Percentiles rank a stretch among this genome's conserved stretches.
phyloP scores from a whole-genome alignment of 2,113 vertebrate species.

The Ptychochromis oligacanthus region DNA sequence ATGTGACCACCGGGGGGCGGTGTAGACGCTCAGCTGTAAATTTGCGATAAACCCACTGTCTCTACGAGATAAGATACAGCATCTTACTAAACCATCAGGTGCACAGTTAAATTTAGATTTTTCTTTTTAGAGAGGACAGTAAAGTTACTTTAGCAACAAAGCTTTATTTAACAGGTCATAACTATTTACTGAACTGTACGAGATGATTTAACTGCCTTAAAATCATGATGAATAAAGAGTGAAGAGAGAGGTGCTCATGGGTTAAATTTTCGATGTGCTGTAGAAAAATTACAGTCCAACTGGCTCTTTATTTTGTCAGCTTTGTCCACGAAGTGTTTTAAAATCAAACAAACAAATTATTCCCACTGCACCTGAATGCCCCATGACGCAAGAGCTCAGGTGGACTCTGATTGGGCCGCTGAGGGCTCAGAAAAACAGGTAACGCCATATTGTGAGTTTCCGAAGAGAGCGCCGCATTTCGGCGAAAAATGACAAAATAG shows the following conservation, averaged over 20 bases:
- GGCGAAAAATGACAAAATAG: slow-evolving; percentile 67
- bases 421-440: slow-evolving; percentile 57
- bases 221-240: not conserved
- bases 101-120: not conserved
- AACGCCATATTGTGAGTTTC: slow-evolving; percentile 70
- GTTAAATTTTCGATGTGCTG: not conserved
- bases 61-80: not conserved
- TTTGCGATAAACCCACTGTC: not conserved
- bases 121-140: not conserved
- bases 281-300: not conserved
- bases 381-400: slow-evolving; percentile 16
- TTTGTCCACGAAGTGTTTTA: not conserved
- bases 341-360: not conserved
- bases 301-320: not conserved
- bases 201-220: not conserved
- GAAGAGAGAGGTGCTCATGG: not conserved
- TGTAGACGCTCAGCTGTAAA: not conserved
- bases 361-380: slow-evolving; percentile 27
- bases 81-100: not conserved
- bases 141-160: not conserved
- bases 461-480: slow-evolving; percentile 8
- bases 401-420: slow-evolving; percentile 55
- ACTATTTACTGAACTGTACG: not conserved
- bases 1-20: not conserved
- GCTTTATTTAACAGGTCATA: not conserved